These are phyloP conservation scores for Hyles euphorbiae DNA, from an alignment of 1,140 invertebrate species.

Conservation along the genomic window DNA sequence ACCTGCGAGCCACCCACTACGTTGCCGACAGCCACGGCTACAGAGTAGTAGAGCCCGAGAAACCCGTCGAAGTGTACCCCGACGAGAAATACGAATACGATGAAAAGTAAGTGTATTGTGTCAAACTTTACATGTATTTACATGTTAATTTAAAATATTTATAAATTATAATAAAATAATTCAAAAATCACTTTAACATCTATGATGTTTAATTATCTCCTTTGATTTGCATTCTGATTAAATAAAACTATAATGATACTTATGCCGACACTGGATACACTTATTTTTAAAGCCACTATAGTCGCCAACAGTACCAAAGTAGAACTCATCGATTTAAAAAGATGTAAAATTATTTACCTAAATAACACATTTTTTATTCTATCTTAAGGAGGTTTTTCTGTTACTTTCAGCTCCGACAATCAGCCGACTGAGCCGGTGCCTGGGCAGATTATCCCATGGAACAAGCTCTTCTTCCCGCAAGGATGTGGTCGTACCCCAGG, in stretches of 20 bases:
- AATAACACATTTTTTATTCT: not conserved
- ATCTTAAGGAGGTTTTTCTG: no score
- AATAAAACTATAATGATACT: no score
- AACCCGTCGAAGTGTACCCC: constrained; percentile 82
- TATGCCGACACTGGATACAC: no score
- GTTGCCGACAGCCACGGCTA: constrained; percentile 87
- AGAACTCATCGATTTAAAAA: no score
- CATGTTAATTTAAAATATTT: not conserved
- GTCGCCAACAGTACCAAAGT: no score
- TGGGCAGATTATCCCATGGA: constrained; percentile 53
- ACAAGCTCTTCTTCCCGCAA: constrained; percentile 58
- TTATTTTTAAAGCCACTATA: no score
- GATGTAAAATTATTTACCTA: not conserved
- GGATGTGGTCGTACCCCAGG: constrained; percentile 63
- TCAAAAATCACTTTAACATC: no score
- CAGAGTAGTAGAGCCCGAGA: constrained; percentile 80
- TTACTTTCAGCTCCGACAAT: constrained; percentile 30
- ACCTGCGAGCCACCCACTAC: constrained; percentile 83
- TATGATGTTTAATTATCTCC: no score
- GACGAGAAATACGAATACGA: constrained; percentile 62
- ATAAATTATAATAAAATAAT: no score
- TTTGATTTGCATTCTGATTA: no score
- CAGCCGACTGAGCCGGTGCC: constrained; percentile 33
- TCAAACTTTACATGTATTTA: not conserved
- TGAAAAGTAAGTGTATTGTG: constrained; percentile 45